phyloP scores from a whole-genome alignment of 2,113 vertebrate genomes.

The Pardalotus punctatus region DNA sequence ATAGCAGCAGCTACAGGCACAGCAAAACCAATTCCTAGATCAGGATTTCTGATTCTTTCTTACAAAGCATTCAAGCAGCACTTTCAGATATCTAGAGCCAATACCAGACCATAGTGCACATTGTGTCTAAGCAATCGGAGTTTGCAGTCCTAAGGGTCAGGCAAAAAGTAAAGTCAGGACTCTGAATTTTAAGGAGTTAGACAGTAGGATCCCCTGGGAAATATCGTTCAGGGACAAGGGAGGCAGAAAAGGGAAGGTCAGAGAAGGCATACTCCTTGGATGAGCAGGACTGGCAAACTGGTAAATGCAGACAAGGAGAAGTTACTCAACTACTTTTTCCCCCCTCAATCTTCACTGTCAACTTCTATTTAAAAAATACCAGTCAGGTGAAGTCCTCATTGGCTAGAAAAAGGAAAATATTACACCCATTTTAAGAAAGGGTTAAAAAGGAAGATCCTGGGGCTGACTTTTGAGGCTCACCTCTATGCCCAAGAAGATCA shows the following conservation, averaged over 20 bases:
- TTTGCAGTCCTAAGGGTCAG: not conserved
- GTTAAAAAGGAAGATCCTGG: not conserved
- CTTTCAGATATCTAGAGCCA: not conserved
- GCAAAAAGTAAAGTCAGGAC: not conserved
- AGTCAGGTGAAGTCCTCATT: not conserved
- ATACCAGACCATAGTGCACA: rapidly evolving
- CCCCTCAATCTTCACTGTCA: not conserved
- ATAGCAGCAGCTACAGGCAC: not conserved
- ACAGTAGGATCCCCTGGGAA: not conserved
- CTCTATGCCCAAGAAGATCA: not conserved
- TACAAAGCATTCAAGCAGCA: not conserved
- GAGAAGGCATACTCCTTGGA: not conserved
- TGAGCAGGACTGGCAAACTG: not conserved
- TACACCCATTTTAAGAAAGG: not conserved
- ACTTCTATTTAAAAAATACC: not conserved
- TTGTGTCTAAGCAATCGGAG: not conserved
- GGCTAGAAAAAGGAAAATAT: not conserved
- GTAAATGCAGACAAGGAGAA: not conserved
- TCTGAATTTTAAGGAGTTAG: not conserved
- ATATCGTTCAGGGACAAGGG: not conserved
- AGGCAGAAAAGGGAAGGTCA: not conserved
- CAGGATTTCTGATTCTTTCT: not conserved
- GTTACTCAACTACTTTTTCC: not conserved
- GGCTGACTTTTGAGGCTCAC: not conserved
- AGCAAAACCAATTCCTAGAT: not conserved